Evolutionary conservation across 2,113 vertebrate genomes (phyloP), one percentile per base, ranked within the genome.

Genomic region (Stomatorhinus ivindoensis): DNA sequence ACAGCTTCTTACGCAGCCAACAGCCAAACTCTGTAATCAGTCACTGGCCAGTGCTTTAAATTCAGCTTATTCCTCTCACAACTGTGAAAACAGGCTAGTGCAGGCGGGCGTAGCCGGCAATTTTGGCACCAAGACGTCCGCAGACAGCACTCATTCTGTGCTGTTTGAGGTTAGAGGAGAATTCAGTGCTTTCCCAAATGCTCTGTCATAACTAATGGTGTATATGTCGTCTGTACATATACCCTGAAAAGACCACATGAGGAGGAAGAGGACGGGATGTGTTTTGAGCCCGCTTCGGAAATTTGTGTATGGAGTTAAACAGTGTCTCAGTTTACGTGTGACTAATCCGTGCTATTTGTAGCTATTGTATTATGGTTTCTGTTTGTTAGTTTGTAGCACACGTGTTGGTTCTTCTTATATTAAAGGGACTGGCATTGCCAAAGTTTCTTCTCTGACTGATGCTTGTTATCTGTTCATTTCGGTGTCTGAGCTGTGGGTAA

Each of bases 21-120:
- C 17, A 21, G 46, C 8, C 85, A 35, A 9, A 35, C 11, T 31
- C 85, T 87, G 85, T 87, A 87, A 87, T 87, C 48, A 47, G 85
- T 50, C 31, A 42, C 27, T 27, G 8, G 55, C n/a, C 4, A 53
- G 50, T 0, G 50, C 85, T 35, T 86, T 31, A 35, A 53, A 51
- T 87, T 53, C 31, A 35, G 48, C n/a, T 55, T 53, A 53, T 53
- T 87, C 50, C 47, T 4, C 47, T 27, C 9, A 3, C 48, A 55
- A 53, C 85, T 87, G n/a, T 87, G 85, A 53, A 87, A 87, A 87
- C 85, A 87, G 48, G 85, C 4, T 17, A 87, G 31, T 19, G 50
- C 15, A 47, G n/a, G 85, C 27, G 31, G 47, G 48, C 15, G 27
- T 53, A 31, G n/a, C 10, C 19, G 50, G 27, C 55, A 17, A 35